Base-by-base conservation (phyloP, 2,888 invertebrate species). In the Callyntrura guangdongensis region DNA sequence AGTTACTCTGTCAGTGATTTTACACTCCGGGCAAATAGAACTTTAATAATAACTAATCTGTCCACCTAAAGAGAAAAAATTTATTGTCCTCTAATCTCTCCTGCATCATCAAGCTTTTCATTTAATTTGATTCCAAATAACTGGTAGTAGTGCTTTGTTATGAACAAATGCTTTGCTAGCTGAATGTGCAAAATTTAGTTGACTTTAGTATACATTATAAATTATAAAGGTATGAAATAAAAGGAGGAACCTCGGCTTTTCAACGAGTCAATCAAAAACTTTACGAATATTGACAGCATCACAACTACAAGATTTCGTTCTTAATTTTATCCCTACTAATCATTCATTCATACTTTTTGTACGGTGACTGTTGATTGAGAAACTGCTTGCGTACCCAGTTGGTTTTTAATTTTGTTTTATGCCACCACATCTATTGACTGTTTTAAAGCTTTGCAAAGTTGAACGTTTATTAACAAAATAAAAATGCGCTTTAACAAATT, bases 181-280 rank as follows among this genome's bases (percentile, higher is more conserved):
- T 36, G 36, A 36, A 6, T 36, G 36, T 36, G 3, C 36, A 36
- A 2, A 36, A 36, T 36, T 36, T 36, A 36, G 6, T 6, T 36
- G 6, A 36, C 36, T 36, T 36, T 36, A 36, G 36, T 36, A 36
- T 6, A 36, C 6, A 36, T 4, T 36, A 36, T 36, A 36, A n/a
- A 36, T 36, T 2, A 36, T 36, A 36, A 36, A 36, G 6, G 36
- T 4, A 36, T 36, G 36, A 36, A 36, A 12, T 12, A 81, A n/a
- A n/a, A 81, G 79, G 56, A 56, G 79, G 79, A 56, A 27, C 79
- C 59, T 56, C 36, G 79, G 27, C 53, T 59, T 67, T 59, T 59
- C 25, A 17, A 59, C 12, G 27, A 59, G 59, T 81, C 79, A 59
- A 81, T 56, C 79, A 81, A 81, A 74, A 49, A 49, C 8, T 27